Base-by-base conservation (phyloP, 2,888 invertebrate species). In the Iselma pallidipennis region DNA sequence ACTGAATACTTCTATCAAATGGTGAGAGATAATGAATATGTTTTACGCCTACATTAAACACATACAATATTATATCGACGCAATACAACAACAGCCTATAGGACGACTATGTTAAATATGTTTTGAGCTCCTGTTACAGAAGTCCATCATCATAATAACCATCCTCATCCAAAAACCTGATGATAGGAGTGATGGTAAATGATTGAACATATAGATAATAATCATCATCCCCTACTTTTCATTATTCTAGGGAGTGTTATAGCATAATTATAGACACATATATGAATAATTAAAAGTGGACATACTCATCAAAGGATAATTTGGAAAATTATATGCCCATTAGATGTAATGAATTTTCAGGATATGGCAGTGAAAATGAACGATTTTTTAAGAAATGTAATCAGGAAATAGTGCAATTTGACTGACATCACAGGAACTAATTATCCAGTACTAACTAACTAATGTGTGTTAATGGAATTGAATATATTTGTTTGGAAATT, bases 21-120 rank as follows among this genome's bases (percentile, higher is more conserved):
- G 21, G 4, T n/a, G n/a, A n/a, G 63, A 68, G 68, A 70, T 71
- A 71, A 71, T 72, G 67, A 68, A 71, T 70, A 69, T 66, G 70
- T 71, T 72, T 71, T 67, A 67, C 69, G 68, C 67, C 65, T 49
- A 67, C 65, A 50, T 55, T 57, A 59, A 62, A 63, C 50, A 45
- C 21, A 4, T 45, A n/a, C n/a, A n/a, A n/a, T n/a, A n/a, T n/a
- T n/a, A 56, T 59, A 65, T 65, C 60, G 59, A 59, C 61, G 59
- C 57, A 61, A 59, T 48, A 55, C 58, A 58, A 37, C 37, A 37
- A 37, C 31, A n/a, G n/a, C n/a, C n/a, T 33, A 14, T 33, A 37
- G 16, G n/a, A n/a, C n/a, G n/a, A 37, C 37, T 37, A 37, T 37
- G 37, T 37, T 45, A 16, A 45, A 37, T 37, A 37, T 7, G 1